Evolutionary conservation across 2,888 invertebrate genomes (phyloP).

Genomic region (Tetragonula carbonaria): DNA sequence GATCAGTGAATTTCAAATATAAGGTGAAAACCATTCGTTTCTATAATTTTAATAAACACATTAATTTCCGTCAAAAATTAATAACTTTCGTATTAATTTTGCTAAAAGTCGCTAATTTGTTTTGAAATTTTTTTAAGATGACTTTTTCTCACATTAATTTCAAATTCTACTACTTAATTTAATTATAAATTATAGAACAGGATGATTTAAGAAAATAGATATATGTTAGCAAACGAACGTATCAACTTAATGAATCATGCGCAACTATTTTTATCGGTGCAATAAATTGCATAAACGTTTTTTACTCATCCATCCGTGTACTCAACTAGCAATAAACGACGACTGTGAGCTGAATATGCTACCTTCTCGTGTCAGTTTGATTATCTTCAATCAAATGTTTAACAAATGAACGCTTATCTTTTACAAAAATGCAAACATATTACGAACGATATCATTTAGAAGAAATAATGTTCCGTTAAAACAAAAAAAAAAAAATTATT

Average conservation of each 20-base stretch:
- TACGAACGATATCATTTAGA: background rate
- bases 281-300: no score
- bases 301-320: background rate
- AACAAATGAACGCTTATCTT: background rate
- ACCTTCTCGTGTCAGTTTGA: no score
- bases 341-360: no score
- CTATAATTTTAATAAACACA: background rate
- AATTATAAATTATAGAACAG: background rate
- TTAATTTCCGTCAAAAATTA: background rate
- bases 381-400: no score
- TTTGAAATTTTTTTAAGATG: background rate
- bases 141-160: no score
- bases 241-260: no score
- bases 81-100: background rate
- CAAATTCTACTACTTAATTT: background rate
- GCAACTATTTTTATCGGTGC: no score
- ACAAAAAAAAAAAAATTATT: conserved; percentile 11
- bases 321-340: background rate
- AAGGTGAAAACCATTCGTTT: background rate
- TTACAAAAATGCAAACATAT: background rate
- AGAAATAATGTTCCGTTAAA: background rate
- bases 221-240: no score
- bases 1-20: background rate
- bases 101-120: background rate
- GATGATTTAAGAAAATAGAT: background rate